Percentiles rank a stretch among this genome's conserved stretches.
Conservation (phyloP, 2,797 vertebrate species). For the Ctenosaura bakeri region DNA sequence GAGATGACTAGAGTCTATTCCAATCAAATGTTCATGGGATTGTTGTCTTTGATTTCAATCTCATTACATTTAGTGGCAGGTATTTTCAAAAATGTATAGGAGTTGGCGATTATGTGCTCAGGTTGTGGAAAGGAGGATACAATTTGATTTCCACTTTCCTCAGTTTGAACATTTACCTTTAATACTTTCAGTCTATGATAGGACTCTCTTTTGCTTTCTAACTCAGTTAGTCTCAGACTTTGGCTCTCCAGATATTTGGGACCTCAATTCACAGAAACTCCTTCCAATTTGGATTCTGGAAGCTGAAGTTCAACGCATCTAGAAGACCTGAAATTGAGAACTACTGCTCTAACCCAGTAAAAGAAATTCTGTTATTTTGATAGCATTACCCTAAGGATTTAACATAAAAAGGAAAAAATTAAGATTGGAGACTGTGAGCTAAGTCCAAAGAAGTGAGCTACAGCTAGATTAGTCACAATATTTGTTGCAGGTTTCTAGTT, state of each 20-base stretch:
- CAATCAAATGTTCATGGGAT: background rate
- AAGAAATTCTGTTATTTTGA: slow-evolving; percentile 6
- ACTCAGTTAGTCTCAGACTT: background rate
- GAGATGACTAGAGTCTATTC: background rate
- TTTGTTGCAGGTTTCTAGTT: background rate
- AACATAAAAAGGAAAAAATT: background rate
- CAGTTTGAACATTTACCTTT: too few relatives aligned
- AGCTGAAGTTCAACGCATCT: background rate
- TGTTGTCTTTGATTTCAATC: background rate
- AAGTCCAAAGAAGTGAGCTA: background rate
- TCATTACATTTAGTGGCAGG: background rate
- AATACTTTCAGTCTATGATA: background rate
- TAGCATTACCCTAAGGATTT: background rate
- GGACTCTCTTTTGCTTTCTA: background rate
- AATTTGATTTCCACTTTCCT: background rate
- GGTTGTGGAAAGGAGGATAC: background rate
- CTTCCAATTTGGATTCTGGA: background rate
- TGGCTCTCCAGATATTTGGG: too few relatives aligned
- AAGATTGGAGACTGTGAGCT: background rate
- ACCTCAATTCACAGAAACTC: too few relatives aligned
- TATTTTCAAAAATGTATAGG: background rate
- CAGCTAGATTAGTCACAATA: background rate
- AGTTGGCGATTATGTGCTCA: background rate
- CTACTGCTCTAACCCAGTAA: background rate
- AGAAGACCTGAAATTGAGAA: background rate